Percentiles rank a stretch among this genome's conserved stretches.
These are phyloP conservation scores for Leucophora obtusa DNA, from an alignment of 2,888 invertebrate species.

Conservation along the genomic window DNA sequence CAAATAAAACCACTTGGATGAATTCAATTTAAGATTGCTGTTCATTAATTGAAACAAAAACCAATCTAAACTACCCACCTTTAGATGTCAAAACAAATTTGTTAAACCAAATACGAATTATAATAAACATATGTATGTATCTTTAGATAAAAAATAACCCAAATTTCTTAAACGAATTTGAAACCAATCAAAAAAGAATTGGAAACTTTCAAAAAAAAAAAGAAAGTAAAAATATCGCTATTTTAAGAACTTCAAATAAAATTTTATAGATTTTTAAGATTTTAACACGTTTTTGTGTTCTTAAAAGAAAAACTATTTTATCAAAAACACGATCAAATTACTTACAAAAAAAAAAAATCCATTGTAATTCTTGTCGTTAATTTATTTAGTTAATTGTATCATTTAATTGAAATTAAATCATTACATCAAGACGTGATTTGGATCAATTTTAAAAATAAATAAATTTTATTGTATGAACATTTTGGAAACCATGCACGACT, in stretches of 20 bases:
- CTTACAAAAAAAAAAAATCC: not conserved
- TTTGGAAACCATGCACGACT: slow-evolving; percentile 20
- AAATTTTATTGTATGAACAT: not conserved
- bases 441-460: slow-evolving; percentile 20
- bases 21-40: slow-evolving; percentile 37
- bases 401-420: slow-evolving; percentile 36
- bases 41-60: slow-evolving; percentile 41
- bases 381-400: slow-evolving; percentile 17
- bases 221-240: slow-evolving; percentile 21
- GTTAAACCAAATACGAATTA: slow-evolving; percentile 9
- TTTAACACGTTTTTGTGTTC: slow-evolving; percentile 19
- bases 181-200: too few relatives aligned
- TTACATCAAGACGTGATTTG: slow-evolving; percentile 50
- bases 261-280: slow-evolving; percentile 6
- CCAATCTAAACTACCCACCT: slow-evolving; percentile 28
- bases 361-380: slow-evolving; percentile 21
- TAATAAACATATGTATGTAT: not conserved
- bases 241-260: not conserved
- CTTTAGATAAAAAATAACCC: not conserved
- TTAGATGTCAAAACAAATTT: not conserved
- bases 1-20: slow-evolving; percentile 47
- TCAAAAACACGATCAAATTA: not conserved
- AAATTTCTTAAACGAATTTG: not conserved
- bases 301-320: not conserved
- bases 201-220: slow-evolving; percentile 1